These are phyloP conservation scores for Schizaphis graminum DNA, from an alignment of 2,888 invertebrate genomes.

Conservation along the genomic window DNA sequence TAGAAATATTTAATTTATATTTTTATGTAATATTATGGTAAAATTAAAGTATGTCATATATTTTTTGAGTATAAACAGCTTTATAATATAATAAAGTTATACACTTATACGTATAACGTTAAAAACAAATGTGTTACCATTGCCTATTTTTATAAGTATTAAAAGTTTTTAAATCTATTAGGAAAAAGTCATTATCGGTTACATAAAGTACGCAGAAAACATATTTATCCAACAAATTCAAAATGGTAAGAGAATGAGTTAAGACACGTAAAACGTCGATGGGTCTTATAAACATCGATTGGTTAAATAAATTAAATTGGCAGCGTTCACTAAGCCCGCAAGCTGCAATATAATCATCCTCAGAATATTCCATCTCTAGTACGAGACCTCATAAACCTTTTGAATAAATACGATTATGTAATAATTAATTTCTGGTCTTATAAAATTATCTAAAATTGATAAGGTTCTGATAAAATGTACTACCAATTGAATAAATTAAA, in stretches of 20 bases:
- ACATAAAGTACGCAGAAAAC: not conserved
- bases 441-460: not conserved
- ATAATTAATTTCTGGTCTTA: not conserved
- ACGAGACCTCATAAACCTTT: not conserved
- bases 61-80: not conserved
- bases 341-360: not conserved
- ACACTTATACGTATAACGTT: not conserved
- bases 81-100: not conserved
- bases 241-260: not conserved
- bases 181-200: not conserved
- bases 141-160: not conserved
- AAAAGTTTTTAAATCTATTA: not conserved
- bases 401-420: not conserved
- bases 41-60: not conserved
- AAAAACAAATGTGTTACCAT: not conserved
- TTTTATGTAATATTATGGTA: not conserved
- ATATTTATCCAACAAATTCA: not conserved
- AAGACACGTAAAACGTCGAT: not conserved
- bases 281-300: slow-evolving; percentile 4
- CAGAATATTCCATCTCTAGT: not conserved
- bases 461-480: not conserved
- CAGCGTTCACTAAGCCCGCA: not conserved
- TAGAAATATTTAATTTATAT: not conserved
- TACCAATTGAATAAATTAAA: not conserved
- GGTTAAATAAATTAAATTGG: slow-evolving; percentile 8